phyloP scores from a whole-genome alignment of 2,797 vertebrate species.

The Crenichthys baileyi region DNA sequence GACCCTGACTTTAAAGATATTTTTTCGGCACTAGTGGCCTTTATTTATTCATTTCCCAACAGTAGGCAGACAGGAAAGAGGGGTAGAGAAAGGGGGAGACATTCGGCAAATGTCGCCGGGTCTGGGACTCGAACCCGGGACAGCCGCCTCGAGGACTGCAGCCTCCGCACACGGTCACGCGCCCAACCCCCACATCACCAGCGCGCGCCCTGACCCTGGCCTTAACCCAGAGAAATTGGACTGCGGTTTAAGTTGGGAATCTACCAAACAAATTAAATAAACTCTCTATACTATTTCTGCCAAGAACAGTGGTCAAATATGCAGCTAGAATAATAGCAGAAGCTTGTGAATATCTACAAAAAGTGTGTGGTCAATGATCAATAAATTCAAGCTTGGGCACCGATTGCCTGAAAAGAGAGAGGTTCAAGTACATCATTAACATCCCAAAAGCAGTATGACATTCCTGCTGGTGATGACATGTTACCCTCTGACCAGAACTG shows the following conservation, averaged over 20 bases:
- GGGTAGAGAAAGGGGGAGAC: too few species aligned
- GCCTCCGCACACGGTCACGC: too few species aligned
- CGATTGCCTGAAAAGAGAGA: neutral
- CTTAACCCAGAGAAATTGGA: neutral
- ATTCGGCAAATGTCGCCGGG: too few species aligned
- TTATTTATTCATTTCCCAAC: too few species aligned
- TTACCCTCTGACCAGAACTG: constrained; percentile 7
- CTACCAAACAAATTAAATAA: too few species aligned
- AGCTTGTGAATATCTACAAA: neutral
- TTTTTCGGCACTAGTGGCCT: too few species aligned
- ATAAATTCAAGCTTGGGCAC: neutral
- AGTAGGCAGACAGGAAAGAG: too few species aligned
- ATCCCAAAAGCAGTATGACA: neutral
- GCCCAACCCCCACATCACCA: too few species aligned
- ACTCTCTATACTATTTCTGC: too few species aligned
- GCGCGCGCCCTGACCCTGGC: too few species aligned
- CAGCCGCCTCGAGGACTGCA: too few species aligned
- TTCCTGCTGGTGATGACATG: neutral
- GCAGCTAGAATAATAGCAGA: neutral
- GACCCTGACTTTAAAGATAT: neutral
- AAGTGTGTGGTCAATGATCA: neutral
- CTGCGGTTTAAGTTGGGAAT: neutral
- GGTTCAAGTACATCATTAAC: neutral
- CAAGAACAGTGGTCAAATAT: neutral
- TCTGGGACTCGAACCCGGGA: too few species aligned